phyloP scores from a whole-genome alignment of 1,140 invertebrate species.

The Drosophila eugracilis region DNA sequence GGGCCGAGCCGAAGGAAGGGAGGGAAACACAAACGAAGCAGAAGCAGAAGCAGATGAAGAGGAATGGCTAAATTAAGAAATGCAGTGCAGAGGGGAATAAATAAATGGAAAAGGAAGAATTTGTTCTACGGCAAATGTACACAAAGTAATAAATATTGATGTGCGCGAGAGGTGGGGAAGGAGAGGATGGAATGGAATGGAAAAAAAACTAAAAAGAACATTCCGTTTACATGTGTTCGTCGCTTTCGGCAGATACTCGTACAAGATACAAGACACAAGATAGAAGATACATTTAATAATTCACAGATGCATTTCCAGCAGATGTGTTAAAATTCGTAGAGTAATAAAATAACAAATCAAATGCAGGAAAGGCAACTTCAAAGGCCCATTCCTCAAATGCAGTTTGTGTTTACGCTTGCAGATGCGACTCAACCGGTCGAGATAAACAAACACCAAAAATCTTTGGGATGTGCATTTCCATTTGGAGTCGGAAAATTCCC shows the following conservation, averaged over 20 bases:
- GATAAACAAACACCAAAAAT: slow-evolving; percentile 61
- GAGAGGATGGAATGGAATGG: slow-evolving; percentile 11
- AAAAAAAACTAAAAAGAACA: slow-evolving; percentile 50
- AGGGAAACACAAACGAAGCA: slow-evolving; percentile 33
- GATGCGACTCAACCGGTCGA: slow-evolving; percentile 65
- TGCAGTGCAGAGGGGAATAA: slow-evolving; percentile 73
- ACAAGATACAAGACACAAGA: slow-evolving; percentile 59
- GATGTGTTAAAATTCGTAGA: slow-evolving; percentile 85
- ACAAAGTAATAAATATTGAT: slow-evolving; percentile 84
- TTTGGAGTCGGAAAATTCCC: neutral
- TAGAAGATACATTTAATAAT: slow-evolving; percentile 82
- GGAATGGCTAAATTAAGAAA: slow-evolving; percentile 78
- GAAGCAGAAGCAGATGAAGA: slow-evolving; percentile 44
- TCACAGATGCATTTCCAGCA: slow-evolving; percentile 84
- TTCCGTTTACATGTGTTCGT: slow-evolving; percentile 75
- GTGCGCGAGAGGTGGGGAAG: slow-evolving; percentile 47
- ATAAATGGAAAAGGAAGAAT: slow-evolving; percentile 73
- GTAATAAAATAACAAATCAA: slow-evolving; percentile 84
- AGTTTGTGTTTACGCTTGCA: slow-evolving; percentile 71
- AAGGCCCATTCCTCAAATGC: slow-evolving; percentile 40
- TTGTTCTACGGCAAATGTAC: slow-evolving; percentile 72
- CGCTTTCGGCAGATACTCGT: slow-evolving; percentile 16
- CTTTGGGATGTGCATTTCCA: slow-evolving; percentile 16
- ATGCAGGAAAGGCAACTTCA: slow-evolving; percentile 60
- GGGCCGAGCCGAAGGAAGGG: slow-evolving; percentile 14